Conservation (phyloP, 2,797 vertebrate genomes). For the Brotogeris chrysoptera region DNA sequence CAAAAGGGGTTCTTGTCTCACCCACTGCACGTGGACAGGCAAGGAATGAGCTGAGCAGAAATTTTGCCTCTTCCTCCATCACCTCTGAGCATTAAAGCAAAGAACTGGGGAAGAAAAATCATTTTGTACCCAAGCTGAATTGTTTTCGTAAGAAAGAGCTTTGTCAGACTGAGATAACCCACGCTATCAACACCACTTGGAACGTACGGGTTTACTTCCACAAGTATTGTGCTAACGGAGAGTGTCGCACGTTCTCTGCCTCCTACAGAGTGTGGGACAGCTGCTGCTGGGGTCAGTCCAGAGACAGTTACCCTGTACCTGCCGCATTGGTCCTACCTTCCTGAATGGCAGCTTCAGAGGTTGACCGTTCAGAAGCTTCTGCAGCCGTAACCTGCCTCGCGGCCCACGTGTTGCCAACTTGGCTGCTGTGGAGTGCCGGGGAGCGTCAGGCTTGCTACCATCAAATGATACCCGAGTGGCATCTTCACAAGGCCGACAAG, state of each 20-base stretch:
- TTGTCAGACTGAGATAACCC: background rate
- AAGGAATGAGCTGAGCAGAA: background rate
- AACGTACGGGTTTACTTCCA: background rate
- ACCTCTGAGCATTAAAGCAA: background rate
- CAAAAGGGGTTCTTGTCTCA: background rate
- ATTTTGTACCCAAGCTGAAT: background rate
- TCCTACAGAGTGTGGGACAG: background rate
- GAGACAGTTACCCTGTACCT: background rate
- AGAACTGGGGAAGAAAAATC: background rate
- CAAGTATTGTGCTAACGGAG: background rate
- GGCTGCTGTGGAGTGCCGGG: constrained; percentile 23
- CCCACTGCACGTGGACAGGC: background rate
- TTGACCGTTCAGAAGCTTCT: constrained; percentile 65
- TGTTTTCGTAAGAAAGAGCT: background rate
- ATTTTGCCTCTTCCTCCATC: background rate
- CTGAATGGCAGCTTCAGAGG: constrained; percentile 58
- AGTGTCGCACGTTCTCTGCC: background rate
- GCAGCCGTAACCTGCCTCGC: constrained; percentile 15
- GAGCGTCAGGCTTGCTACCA: background rate
- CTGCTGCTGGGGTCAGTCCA: background rate
- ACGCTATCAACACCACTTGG: no score
- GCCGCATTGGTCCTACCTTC: constrained; percentile 10
- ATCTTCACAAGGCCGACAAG: background rate
- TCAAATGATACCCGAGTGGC: background rate
- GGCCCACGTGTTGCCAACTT: constrained; percentile 41